Evolutionary conservation across 2,797 vertebrate genomes (phyloP), one percentile per base, ranked within the genome.

Genomic region (Esox masquinongy): DNA sequence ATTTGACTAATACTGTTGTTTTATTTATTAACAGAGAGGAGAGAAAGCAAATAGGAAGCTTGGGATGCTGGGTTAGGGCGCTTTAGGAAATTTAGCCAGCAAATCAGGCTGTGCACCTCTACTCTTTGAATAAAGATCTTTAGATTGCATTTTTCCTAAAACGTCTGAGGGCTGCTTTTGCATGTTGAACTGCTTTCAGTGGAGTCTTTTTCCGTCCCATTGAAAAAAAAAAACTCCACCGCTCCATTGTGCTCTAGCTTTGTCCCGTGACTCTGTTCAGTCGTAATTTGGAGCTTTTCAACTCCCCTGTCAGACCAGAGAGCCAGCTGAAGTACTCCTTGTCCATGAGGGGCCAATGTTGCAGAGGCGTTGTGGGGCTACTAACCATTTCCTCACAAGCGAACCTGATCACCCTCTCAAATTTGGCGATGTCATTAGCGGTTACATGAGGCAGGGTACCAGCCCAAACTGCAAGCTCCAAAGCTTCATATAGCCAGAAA

Each of bases 201-300:
- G 56, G 29, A 43, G 66, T 34, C 31, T 39, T 50, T 15, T 39
- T 72, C 69, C 24, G n/a, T 71, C 19, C 68, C 7, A 53, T 66
- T 24, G 24, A 56, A 24, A 77, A 22, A 4, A 39, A 49, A n/a
- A 1, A 56, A 26, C 1, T 39, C n/a, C 11, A 19, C 36, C 1
- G 75, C n/a, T 56, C 43, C 53, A 36, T 31, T 43, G 39, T 43
- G 5, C 5, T 43, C 19, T 36, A 26, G 63, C 53, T 49, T n/a
- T 19, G 29, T 66, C 26, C 50, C 9, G 3, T 2, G 34, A 61
- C 22, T 77, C 66, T 5, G 6, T 22, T 1, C 29, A 81, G 76
- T 51, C 72, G 68, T 50, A 74, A 6, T 67, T 77, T 78, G 39
- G 71, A 2, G 19, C 72, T 77, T 69, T 80, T 74, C 15, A 51